Evolutionary conservation across 92 coral and sea anemone genomes (phyloP).

Genomic region (Pocillopora meandrina): DNA sequence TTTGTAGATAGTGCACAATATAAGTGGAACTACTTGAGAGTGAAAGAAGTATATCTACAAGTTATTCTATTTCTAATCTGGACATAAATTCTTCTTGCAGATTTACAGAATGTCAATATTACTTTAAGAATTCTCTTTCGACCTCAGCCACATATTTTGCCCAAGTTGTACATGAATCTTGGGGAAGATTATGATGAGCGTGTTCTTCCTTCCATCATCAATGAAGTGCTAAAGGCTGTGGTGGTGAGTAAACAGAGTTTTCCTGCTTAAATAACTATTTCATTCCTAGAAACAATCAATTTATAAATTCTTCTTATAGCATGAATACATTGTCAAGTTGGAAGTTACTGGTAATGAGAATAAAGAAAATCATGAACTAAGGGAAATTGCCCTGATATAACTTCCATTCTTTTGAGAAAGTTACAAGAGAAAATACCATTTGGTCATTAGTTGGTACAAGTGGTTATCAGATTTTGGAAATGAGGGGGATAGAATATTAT

Average conservation of each 20-base stretch:
- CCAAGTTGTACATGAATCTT: constrained; percentile 94
- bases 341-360: too few relatives aligned
- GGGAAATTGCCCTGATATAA: too few relatives aligned
- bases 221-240: constrained; percentile 97
- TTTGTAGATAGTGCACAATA: background rate
- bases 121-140: constrained; percentile 95
- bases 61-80: background rate
- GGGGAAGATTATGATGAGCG: constrained; percentile 99
- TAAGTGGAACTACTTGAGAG: background rate
- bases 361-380: too few relatives aligned
- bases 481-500: too few relatives aligned
- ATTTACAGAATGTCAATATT: constrained; percentile 95
- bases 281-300: too few relatives aligned
- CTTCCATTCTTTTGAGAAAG: too few relatives aligned
- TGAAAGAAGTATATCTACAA: too few relatives aligned
- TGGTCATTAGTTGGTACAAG: too few relatives aligned
- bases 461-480: too few relatives aligned
- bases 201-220: constrained; percentile 95
- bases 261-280: background rate
- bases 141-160: constrained; percentile 88
- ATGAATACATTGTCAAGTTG: too few relatives aligned
- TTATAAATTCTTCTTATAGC: background rate
- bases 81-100: constrained; percentile 41
- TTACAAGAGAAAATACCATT: too few relatives aligned
- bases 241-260: constrained; percentile 65